A percentile compares a stretch with the other conserved stretches of the same genome.
Evolutionary conservation across 2,888 invertebrate genomes (phyloP).

Genomic region (Ptychoptera contaminata): DNA sequence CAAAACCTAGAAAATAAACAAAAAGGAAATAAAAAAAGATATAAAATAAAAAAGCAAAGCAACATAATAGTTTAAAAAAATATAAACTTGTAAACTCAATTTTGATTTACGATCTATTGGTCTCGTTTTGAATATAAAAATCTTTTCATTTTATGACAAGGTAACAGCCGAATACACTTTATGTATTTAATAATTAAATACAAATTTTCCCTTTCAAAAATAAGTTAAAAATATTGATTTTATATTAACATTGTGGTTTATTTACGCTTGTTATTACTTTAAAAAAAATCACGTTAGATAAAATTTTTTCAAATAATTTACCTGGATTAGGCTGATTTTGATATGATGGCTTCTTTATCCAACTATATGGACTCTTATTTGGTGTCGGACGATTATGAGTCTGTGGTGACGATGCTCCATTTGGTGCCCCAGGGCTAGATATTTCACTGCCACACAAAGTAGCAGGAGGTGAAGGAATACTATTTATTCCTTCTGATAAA

Average conservation of each 20-base stretch:
- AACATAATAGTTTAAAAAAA: too few species aligned
- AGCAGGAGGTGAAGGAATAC: constrained; percentile 40
- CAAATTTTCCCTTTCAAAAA: background rate
- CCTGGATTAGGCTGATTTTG: constrained; percentile 75
- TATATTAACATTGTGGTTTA: too few species aligned
- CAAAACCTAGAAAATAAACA: too few species aligned
- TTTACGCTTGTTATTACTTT: background rate
- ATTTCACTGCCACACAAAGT: constrained; percentile 43
- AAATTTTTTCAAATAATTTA: constrained; percentile 24
- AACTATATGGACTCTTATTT: constrained; percentile 69
- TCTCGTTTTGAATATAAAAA: too few species aligned
- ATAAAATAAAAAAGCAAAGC: too few species aligned
- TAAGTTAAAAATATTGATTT: constrained; percentile 2
- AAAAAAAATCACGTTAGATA: background rate
- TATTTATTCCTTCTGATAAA: constrained; percentile 21
- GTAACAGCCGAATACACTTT: too few species aligned
- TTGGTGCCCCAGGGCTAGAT: constrained; percentile 38
- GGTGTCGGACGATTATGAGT: constrained; percentile 47
- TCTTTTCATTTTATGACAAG: too few species aligned
- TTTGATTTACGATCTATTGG: too few species aligned
- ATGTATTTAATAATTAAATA: too few species aligned
- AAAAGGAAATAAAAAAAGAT: too few species aligned
- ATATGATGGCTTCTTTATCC: constrained; percentile 85
- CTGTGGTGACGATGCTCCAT: constrained; percentile 26
- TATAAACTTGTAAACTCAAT: too few species aligned